Conservation (phyloP, 2,797 vertebrate genomes). For the Falco concolor region DNA sequence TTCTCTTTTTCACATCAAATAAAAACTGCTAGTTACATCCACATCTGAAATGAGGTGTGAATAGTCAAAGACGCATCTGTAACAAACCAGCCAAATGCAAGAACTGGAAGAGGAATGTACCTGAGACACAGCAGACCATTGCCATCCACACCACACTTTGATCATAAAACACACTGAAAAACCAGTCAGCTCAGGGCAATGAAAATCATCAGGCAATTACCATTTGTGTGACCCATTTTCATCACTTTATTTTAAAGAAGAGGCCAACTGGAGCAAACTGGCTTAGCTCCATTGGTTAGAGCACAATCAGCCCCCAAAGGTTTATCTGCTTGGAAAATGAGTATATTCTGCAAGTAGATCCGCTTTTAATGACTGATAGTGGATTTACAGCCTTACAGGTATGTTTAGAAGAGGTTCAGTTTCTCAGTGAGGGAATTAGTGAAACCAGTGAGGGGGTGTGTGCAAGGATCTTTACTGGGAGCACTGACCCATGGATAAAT, state of each 20-base stretch:
- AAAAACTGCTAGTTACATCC: not conserved
- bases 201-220: slow-evolving; percentile 26
- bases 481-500: not conserved
- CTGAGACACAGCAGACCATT: not conserved
- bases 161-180: not conserved
- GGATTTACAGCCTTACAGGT: not conserved
- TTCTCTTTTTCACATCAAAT: slow-evolving; percentile 29
- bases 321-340: not conserved
- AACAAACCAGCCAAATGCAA: not conserved
- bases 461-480: not conserved
- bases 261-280: not conserved
- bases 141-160: not conserved
- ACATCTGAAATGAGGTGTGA: not conserved
- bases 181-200: not conserved
- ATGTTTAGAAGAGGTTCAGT: not conserved
- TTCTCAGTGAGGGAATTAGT: not conserved
- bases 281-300: not conserved
- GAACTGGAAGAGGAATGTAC: not conserved
- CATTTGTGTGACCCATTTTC: slow-evolving; percentile 10
- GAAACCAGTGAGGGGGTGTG: not conserved
- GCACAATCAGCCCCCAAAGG: not conserved
- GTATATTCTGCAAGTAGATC: not conserved
- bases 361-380: not conserved
- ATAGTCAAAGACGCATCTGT: not conserved
- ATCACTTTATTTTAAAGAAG: not conserved